Base-by-base conservation (phyloP, 2,113 vertebrate species). In the Cyanoramphus novaezelandiae region DNA sequence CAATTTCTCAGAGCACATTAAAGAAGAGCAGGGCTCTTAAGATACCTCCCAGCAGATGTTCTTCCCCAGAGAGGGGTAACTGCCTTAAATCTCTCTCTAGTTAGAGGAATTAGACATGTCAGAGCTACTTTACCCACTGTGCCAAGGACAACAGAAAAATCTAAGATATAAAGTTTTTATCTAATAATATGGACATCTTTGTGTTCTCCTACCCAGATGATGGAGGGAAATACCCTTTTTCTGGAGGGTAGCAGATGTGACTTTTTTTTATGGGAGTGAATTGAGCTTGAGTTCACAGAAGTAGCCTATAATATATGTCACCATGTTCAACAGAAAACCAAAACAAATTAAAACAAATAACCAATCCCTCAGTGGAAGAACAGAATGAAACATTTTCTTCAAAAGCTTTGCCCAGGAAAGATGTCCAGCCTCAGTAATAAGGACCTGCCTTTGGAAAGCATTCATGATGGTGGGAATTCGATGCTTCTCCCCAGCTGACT, bases 1-100 rank as follows among this genome's bases (percentile, higher is more conserved):
- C n/a, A 6, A 27, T 71, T 86, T 91, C 46, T 46, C 86, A 53
- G 53, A 86, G 63, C 53, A 69, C 37, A 29, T 39, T 52, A 76
- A 75, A 50, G 72, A 33, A 24, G 11, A 82, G 28, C 43, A 79
- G 75, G 39, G 39, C 70, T 55, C 57, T 50, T 64, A 65, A 82
- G 70, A 85, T 71, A 67, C 62, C 96, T 94, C 82, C 76, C 65
- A 69, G 90, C 62, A 95, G 74, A 89, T 64, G 59, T 28, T 77
- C 59, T 77, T 88, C 59, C 82, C 68, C 0, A 1, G 49, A 76
- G 57, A 91, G 76, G 49, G 35, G 65, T 76, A 89, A 93, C 68
- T 67, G 50, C 60, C 68, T 59, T 75, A 33, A 20, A 52, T 31
- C 24, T 76, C 81, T 77, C 59, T 44, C 83, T 93, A 69, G 31